Conservation (phyloP, 1,140 invertebrate species). For the Macrobrachium nipponense region DNA sequence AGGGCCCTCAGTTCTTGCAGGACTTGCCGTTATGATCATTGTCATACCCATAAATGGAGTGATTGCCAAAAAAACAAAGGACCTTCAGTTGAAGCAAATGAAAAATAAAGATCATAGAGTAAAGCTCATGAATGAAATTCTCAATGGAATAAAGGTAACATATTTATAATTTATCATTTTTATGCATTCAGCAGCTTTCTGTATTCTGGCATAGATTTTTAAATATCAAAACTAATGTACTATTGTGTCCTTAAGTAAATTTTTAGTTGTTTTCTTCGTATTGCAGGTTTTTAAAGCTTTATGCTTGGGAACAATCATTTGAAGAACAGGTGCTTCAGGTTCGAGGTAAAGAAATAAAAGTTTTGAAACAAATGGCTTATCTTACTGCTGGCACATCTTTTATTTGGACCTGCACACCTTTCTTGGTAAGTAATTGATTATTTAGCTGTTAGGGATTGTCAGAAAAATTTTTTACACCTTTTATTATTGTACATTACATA, state of each 20-base stretch:
- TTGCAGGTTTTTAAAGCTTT: constrained; percentile 66
- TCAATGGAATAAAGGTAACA: constrained; percentile 90
- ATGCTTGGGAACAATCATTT: constrained; percentile 70
- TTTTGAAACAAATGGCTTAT: constrained; percentile 69
- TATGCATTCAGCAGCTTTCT: not conserved
- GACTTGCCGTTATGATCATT: constrained; percentile 91
- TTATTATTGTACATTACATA: not conserved
- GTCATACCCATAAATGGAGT: constrained; percentile 90
- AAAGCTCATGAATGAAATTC: constrained; percentile 94
- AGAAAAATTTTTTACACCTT: not conserved
- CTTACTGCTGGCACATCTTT: constrained; percentile 81
- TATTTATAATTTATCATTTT: not conserved
- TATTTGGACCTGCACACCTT: constrained; percentile 92
- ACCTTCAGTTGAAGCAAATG: constrained; percentile 88
- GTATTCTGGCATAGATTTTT: not conserved
- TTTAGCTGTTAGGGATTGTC: too few species aligned
- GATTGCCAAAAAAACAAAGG: constrained; percentile 82
- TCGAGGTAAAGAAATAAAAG: constrained; percentile 68
- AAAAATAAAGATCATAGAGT: constrained; percentile 92
- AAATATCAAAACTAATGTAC: too few species aligned
- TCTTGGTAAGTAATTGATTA: constrained; percentile 8
- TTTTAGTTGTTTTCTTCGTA: not conserved
- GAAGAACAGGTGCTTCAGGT: constrained; percentile 67
- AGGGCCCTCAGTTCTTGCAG: constrained; percentile 88
- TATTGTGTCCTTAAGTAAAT: too few species aligned